Percentiles rank a stretch among this genome's conserved stretches.
Evolutionary conservation across 2,797 vertebrate genomes (phyloP).

Genomic region (Chaenodraco wilsoni): DNA sequence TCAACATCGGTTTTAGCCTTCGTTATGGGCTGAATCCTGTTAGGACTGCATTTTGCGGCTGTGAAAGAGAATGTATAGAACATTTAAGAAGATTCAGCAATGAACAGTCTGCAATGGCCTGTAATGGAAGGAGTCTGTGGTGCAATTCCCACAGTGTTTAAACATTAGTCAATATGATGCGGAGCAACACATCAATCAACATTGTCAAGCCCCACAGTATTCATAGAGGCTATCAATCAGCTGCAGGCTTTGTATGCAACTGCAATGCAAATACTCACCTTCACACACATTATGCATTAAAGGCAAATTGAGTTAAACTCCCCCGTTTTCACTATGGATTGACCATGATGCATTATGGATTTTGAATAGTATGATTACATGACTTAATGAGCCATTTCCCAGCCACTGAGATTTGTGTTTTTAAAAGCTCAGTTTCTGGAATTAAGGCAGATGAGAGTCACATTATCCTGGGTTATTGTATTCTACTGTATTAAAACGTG

Average conservation of each 20-base stretch:
- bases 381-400: slow-evolving; percentile 11
- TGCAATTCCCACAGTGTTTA: slow-evolving; percentile 17
- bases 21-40: slow-evolving; percentile 14
- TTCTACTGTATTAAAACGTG: neutral
- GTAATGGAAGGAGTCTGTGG: neutral
- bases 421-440: slow-evolving; percentile 2
- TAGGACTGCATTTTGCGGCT: neutral
- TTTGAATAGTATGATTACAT: slow-evolving; percentile 9
- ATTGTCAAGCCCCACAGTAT: slow-evolving; percentile 16
- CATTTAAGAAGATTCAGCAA: slow-evolving; percentile 11
- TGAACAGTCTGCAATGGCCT: slow-evolving; percentile 3
- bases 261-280: neutral
- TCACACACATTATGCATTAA: slow-evolving; percentile 14
- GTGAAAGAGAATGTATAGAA: slow-evolving; percentile 12
- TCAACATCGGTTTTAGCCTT: slow-evolving; percentile 10
- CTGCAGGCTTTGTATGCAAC: slow-evolving; percentile 12
- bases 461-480: neutral
- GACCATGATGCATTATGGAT: neutral
- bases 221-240: slow-evolving; percentile 42
- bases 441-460: neutral
- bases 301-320: slow-evolving; percentile 21
- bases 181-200: slow-evolving; percentile 46
- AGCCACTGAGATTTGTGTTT: neutral
- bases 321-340: neutral
- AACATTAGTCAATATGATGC: slow-evolving; percentile 22